These are phyloP conservation scores for Cryptoblepharus egeriae DNA, from an alignment of 2,797 vertebrate genomes.

Conservation along the genomic window DNA sequence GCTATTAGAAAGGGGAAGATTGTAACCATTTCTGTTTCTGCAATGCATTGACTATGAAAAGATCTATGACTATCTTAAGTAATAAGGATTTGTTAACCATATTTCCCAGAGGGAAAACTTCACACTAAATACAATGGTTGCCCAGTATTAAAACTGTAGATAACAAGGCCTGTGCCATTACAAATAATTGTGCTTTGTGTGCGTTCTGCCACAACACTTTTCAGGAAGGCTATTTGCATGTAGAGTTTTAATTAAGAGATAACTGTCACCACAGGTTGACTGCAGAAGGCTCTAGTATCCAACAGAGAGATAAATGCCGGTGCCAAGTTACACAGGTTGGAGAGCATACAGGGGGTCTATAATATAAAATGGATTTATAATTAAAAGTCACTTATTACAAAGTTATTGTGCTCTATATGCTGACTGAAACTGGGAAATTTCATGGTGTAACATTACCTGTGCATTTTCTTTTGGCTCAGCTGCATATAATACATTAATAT, in stretches of 20 bases:
- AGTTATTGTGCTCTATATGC: slow-evolving; percentile 34
- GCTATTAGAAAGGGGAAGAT: slow-evolving; percentile 37
- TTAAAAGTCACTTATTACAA: slow-evolving; percentile 67
- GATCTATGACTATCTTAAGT: slow-evolving; percentile 39
- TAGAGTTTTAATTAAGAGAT: slow-evolving; percentile 84
- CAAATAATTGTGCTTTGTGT: slow-evolving; percentile 69
- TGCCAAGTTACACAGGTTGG: slow-evolving; percentile 76
- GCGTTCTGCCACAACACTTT: slow-evolving; percentile 57
- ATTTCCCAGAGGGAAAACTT: slow-evolving; percentile 61
- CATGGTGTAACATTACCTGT: background rate
- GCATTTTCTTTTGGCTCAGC: background rate
- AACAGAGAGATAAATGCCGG: slow-evolving; percentile 77
- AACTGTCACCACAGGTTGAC: slow-evolving; percentile 82
- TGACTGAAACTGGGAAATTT: background rate
- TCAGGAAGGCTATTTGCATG: slow-evolving; percentile 72
- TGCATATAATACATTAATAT: background rate
- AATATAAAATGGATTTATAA: slow-evolving; percentile 73
- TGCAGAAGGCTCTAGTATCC: slow-evolving; percentile 77
- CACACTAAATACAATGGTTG: slow-evolving; percentile 39
- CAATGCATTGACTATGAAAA: slow-evolving; percentile 29
- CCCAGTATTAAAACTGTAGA: slow-evolving; percentile 59
- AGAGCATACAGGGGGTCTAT: slow-evolving; percentile 67
- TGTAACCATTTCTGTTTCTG: slow-evolving; percentile 43
- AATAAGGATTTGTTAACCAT: slow-evolving; percentile 45
- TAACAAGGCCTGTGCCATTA: slow-evolving; percentile 61